Conservation (phyloP, 1,140 invertebrate genomes). For the Aleiodes sp. region DNA sequence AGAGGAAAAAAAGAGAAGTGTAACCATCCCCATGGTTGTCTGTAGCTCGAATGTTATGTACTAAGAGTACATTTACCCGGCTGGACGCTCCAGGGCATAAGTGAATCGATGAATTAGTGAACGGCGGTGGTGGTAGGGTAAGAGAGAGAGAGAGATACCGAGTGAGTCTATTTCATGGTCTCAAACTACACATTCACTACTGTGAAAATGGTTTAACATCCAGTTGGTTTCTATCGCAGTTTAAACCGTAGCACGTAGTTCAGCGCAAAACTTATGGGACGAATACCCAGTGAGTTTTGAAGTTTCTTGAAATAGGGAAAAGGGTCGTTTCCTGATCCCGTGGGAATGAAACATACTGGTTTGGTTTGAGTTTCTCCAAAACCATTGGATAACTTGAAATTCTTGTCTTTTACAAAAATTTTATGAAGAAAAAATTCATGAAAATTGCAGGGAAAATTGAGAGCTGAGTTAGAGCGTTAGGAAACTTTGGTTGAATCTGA, state of each 20-base stretch:
- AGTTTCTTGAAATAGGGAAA: background rate
- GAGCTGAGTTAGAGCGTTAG: too few relatives aligned
- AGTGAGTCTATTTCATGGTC: background rate
- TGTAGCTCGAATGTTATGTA: background rate
- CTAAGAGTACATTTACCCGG: background rate
- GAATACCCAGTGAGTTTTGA: constrained; percentile 15
- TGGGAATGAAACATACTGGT: constrained; percentile 10
- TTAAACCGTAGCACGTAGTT: constrained; percentile 14
- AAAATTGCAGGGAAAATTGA: too few relatives aligned
- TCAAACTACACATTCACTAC: background rate
- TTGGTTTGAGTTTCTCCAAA: constrained; percentile 3
- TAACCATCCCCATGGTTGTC: background rate
- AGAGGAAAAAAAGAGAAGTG: background rate
- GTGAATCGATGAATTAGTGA: constrained; percentile 30
- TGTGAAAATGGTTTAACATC: background rate
- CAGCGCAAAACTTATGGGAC: constrained; percentile 6
- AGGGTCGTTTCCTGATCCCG: constrained; percentile 9
- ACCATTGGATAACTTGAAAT: constrained; percentile 15
- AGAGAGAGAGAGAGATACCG: too few relatives aligned
- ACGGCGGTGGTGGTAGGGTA: too few relatives aligned
- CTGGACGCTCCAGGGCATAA: constrained; percentile 8
- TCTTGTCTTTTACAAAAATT: background rate
- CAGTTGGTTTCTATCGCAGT: background rate
- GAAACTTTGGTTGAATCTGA: too few relatives aligned
- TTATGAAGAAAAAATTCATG: background rate